Evolutionary conservation across 2,888 invertebrate species (phyloP), one percentile per base, ranked within the genome.

Genomic region (Hesperia comma): DNA sequence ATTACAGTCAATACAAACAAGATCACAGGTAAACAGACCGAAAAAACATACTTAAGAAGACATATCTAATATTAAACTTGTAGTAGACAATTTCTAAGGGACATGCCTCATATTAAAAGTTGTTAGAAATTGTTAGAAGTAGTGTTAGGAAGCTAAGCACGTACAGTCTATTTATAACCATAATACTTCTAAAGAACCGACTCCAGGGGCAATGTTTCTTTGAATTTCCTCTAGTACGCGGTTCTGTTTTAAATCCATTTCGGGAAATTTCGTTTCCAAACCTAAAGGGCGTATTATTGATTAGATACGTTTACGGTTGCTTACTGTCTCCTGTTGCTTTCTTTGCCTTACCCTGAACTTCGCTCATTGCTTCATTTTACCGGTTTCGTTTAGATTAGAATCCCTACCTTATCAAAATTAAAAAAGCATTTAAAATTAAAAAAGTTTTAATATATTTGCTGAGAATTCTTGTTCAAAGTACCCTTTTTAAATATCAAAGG

Each of bases 81-180:
- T 37, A 8, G 37, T 37, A 37, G 12, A 37, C 26, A 26, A 26
- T 37, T 37, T 37, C 37, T 37, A 10, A 8, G 37, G 12, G 12
- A 37, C 37, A 37, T 37, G 37, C 8, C 12, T 37, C 37, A 26
- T 21, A 8, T 21, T 46, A 19, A 37, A 40, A 21, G 26, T 26
- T 26, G 26, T 26, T 26, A 4, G 26, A 26, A 26, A 26, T 26
- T 26, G 26, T 26, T 26, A 26, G 26, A 26, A 26, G 26, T 12
- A 19, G 14, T 57, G 56, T 63, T 40, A 21, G 41, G 17, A 57
- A 57, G 40, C 40, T 17, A 33, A 57, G 40, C 63, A 63, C 43
- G 33, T 21, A 21, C 46, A n/a, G 8, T 49, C 63, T 63, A 63
- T 63, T 63, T 63, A 57, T 57, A 63, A 63, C 57, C 21, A 56